A percentile compares a stretch with the other conserved stretches of the same genome.
Evolutionary conservation across 1,140 invertebrate species (phyloP).

Genomic region (Leptinotarsa lineolata): DNA sequence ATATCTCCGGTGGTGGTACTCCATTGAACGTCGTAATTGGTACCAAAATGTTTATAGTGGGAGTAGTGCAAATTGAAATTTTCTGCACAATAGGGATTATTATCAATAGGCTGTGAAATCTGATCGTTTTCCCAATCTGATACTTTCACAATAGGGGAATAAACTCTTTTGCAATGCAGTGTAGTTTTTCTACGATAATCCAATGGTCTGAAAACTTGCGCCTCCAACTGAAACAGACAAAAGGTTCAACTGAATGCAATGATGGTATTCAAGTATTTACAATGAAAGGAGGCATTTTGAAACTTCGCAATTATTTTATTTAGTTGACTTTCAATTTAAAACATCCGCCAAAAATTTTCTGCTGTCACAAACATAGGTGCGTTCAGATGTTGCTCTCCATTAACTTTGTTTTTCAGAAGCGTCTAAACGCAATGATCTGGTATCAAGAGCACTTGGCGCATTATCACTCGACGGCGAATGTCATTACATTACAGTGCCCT

Average conservation of each 20-base stretch:
- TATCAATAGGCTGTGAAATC: slow-evolving; percentile 57
- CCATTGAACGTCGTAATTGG: slow-evolving; percentile 49
- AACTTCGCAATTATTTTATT: background rate
- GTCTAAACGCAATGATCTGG: no score
- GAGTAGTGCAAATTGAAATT: slow-evolving; percentile 56
- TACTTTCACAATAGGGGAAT: slow-evolving; percentile 56
- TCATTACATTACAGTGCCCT: no score
- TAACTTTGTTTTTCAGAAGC: no score
- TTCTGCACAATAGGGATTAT: slow-evolving; percentile 57
- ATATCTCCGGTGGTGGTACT: slow-evolving; percentile 56
- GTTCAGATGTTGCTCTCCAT: no score
- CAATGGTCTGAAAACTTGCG: background rate
- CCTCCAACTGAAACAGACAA: slow-evolving; percentile 11
- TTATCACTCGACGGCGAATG: no score
- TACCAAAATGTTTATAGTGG: slow-evolving; percentile 57
- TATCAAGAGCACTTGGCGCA: no score
- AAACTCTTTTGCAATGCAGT: slow-evolving; percentile 59
- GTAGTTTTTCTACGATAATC: slow-evolving; percentile 44
- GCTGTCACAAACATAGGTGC: no score
- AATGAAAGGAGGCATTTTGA: slow-evolving; percentile 6
- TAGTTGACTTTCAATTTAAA: background rate
- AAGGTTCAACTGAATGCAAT: background rate
- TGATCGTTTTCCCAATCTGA: slow-evolving; percentile 57
- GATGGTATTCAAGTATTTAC: background rate
- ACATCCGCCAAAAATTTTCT: no score